These are phyloP conservation scores for Columba guinea DNA, from an alignment of 2,797 vertebrate species.

Conservation along the genomic window DNA sequence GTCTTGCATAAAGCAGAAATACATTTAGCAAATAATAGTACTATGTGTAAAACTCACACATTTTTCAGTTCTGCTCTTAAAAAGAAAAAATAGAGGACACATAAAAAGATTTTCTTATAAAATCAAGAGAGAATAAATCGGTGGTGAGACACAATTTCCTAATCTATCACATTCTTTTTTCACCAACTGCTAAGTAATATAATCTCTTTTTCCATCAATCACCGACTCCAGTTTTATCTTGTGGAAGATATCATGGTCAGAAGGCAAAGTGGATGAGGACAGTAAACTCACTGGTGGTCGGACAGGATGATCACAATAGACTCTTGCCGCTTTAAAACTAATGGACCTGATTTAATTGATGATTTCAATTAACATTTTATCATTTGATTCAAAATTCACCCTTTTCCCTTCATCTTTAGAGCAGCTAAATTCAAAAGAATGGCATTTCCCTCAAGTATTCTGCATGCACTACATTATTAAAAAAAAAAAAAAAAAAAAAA, in stretches of 20 bases:
- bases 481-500: too few species aligned
- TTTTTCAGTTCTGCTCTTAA: neutral
- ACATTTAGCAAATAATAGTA: neutral
- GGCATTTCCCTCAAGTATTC: neutral
- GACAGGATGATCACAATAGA: neutral
- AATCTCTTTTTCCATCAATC: neutral
- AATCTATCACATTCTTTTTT: neutral
- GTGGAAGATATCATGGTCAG: neutral
- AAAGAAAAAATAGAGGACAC: neutral
- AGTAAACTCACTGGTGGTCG: neutral
- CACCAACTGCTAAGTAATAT: neutral
- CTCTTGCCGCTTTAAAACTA: neutral
- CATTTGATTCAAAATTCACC: neutral
- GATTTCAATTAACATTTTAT: neutral
- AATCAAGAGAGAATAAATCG: neutral
- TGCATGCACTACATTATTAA: neutral
- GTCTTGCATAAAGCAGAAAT: neutral
- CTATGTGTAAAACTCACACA: neutral
- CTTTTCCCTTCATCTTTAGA: neutral
- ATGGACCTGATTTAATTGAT: neutral
- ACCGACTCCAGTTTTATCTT: neutral
- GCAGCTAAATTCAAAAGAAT: neutral
- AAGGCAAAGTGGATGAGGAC: neutral
- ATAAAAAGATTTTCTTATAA: neutral
- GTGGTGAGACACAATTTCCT: neutral